Conservation (phyloP, 2,113 vertebrate species). For the Chaetodon trifascialis region DNA sequence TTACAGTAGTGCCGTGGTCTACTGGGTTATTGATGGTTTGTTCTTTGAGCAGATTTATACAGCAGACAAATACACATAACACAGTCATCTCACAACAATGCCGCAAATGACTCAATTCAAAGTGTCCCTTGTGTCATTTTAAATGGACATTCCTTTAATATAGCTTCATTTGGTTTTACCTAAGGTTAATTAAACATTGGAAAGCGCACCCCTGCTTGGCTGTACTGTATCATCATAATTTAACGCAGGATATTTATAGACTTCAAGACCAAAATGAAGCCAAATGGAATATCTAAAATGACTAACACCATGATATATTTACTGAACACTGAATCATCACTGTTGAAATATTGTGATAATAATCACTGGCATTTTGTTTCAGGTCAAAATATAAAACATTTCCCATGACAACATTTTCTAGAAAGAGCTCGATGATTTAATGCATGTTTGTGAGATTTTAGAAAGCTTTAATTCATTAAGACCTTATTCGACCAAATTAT, state of each 20-base stretch:
- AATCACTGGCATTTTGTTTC: not conserved
- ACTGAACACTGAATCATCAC: conserved; percentile 6
- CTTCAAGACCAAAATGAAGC: not conserved
- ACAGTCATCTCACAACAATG: not conserved
- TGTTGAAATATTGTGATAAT: not conserved
- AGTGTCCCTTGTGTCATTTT: not conserved
- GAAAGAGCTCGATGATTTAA: not conserved
- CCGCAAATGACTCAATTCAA: not conserved
- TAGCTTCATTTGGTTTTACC: not conserved
- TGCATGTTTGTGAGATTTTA: not conserved
- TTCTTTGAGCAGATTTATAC: conserved; percentile 29
- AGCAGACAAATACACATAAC: not conserved
- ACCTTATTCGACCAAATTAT: not conserved
- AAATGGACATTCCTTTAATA: not conserved
- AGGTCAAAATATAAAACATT: not conserved
- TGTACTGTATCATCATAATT: not conserved
- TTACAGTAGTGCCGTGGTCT: conserved; percentile 13
- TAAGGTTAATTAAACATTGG: not conserved
- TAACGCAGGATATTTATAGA: not conserved
- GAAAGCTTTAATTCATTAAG: not conserved
- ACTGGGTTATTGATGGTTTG: conserved; percentile 29
- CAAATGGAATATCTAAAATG: not conserved
- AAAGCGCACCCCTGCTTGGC: not conserved
- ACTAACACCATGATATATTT: not conserved
- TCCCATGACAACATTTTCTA: not conserved